Evolutionary conservation across 2,888 invertebrate genomes (phyloP), one percentile per base, ranked within the genome.

Genomic region (Sinodicranocentrus sp.): DNA sequence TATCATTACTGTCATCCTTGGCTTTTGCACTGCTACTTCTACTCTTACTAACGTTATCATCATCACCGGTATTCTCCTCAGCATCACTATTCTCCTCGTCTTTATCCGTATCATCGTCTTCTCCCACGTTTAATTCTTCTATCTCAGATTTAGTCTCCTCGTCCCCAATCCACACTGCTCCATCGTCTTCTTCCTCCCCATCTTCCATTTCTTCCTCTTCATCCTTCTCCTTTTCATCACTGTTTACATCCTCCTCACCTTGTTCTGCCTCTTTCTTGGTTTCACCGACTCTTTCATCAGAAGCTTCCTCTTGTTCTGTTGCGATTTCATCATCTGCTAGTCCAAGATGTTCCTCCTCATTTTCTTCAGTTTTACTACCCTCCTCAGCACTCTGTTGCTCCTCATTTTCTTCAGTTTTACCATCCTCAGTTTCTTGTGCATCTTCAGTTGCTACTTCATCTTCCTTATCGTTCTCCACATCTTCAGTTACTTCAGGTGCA

Each of bases 71-170:
- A 0, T n/a, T 2, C 6, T 70, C 54, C 10, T 39, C 39, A 5
- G 5, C 39, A 5, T 39, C 39, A n/a, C n/a, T n/a, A 5, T 39
- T 39, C 39, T 39, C n/a, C 8, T 72, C 59, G 19, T 70, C 70
- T 19, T 25, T 44, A 0, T 48, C 52, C 48, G 26, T 26, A 21
- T 79, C 70, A 26, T 28, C n/a, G 13, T 1, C 67, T 13, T 70
- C 57, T 8, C 3, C 76, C 15, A 8, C 15, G 59, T 21, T 43
- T n/a, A 13, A 6, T 57, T 25, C n/a, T 2, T 48, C 10, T 8
- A 48, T 6, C 25, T 65, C 39, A 17, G 8, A 19, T 25, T 19
- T 19, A 19, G 52, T 15, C 28, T 75, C 73, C 44, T 79, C 26
- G 26, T 59, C 61, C 21, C 19, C 48, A n/a, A n/a, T n/a, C n/a